Evolutionary conservation across 2,797 vertebrate species (phyloP), one percentile per base, ranked within the genome.

Genomic region (Mastacembelus armatus): DNA sequence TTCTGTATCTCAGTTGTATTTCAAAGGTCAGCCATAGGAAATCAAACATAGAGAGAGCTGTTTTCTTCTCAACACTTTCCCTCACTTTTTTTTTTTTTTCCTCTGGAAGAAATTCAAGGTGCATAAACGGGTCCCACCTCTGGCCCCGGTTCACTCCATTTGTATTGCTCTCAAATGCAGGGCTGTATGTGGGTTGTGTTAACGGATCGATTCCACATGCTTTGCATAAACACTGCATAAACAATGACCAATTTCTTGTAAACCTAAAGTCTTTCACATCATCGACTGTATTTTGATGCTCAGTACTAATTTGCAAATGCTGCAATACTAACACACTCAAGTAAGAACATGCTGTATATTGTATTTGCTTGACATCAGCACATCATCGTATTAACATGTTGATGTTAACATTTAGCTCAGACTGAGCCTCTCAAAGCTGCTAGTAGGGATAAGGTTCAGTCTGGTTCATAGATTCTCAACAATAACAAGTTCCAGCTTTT

Each of bases 81-180:
- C 64, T 54, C 38, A 6, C 22, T 42, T 1, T 10, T 47, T 72
- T 63, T 51, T 44, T 43, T 18, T 42, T 39, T 18, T 29, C 29
- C 32, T 39, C 58, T 74, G 60, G 67, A 75, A 87, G 81, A 85
- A 85, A 85, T 85, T 86, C 65, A 66, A 87, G 84, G 85, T 83
- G 80, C 91, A 90, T 71, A 67, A 71, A 84, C 81, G 79, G 60
- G 74, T 78, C 50, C 52, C 55, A 70, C 81, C 45, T 68, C 59
- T 83, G 63, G 85, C 61, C 45, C 54, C 68, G 16, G 24, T 68
- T 77, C 57, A 43, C 30, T 65, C 56, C 15, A 3, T 71, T 50
- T 66, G 55, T 51, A 54, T 62, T 82, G 42, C 63, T 85, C 71
- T 79, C 81, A 85, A 74, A 72, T 77, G 69, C 65, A 64, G 38